Evolutionary conservation across 2,113 vertebrate genomes (phyloP).

Genomic region (Anolis sagrei): DNA sequence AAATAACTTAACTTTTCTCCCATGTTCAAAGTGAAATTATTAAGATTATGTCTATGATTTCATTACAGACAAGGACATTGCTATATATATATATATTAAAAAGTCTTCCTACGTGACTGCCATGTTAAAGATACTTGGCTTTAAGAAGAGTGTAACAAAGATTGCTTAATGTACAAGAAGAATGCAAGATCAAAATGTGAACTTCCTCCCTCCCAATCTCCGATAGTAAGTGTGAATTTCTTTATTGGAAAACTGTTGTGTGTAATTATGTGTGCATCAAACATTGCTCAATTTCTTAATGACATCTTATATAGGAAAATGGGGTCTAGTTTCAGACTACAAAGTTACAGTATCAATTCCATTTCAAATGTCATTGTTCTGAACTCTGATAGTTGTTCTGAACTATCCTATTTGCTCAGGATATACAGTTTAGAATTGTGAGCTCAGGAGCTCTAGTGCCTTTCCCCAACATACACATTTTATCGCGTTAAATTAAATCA

Average conservation of each 20-base stretch:
- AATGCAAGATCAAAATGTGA: background rate
- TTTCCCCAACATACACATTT: too few relatives aligned
- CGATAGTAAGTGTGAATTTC: background rate
- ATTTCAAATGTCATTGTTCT: too few relatives aligned
- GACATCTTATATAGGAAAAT: too few relatives aligned
- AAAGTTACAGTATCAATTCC: too few relatives aligned
- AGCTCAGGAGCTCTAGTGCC: too few relatives aligned
- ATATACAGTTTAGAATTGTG: too few relatives aligned
- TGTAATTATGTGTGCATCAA: background rate
- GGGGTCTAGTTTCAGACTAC: too few relatives aligned
- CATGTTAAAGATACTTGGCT: slow-evolving; percentile 36
- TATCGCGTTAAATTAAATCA: too few relatives aligned
- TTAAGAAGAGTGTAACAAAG: slow-evolving; percentile 24
- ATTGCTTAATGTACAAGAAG: slow-evolving; percentile 40
- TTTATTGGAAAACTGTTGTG: background rate
- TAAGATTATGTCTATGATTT: slow-evolving; percentile 60
- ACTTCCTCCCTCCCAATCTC: slow-evolving; percentile 17
- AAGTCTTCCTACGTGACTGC: slow-evolving; percentile 47
- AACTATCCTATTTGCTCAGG: too few relatives aligned
- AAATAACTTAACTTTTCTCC: slow-evolving; percentile 63
- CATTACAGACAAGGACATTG: slow-evolving; percentile 54
- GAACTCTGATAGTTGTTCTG: too few relatives aligned
- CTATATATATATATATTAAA: too few relatives aligned
- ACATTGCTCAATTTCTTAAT: too few relatives aligned
- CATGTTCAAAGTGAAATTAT: slow-evolving; percentile 69